A percentile compares a stretch with the other conserved stretches of the same genome.
These are phyloP conservation scores for Drosophila dunni DNA, from an alignment of 1,140 invertebrate genomes.

Conservation along the genomic window DNA sequence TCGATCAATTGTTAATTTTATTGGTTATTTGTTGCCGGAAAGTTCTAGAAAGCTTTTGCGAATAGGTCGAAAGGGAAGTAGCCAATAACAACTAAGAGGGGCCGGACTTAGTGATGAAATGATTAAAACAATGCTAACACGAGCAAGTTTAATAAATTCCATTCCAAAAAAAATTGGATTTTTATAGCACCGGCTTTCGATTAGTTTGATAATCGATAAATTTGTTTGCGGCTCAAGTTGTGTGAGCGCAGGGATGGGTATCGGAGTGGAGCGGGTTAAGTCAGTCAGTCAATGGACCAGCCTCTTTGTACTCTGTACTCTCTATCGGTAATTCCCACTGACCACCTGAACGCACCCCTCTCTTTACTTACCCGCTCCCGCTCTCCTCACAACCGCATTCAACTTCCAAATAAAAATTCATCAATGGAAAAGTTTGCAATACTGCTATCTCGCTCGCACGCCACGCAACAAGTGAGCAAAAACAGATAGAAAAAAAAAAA, in stretches of 20 bases:
- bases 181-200: background rate
- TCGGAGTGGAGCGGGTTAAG: background rate
- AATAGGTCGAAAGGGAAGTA: background rate
- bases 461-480: constrained; percentile 54
- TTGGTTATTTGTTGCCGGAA: constrained; percentile 38
- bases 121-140: background rate
- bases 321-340: too few species aligned
- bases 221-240: background rate
- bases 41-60: constrained; percentile 57
- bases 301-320: constrained; percentile 7
- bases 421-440: constrained; percentile 82
- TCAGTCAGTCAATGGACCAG: constrained; percentile 40
- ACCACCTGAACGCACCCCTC: background rate
- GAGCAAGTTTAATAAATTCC: background rate
- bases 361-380: background rate
- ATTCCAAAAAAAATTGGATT: constrained; percentile 12
- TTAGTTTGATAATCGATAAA: background rate
- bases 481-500: constrained; percentile 8
- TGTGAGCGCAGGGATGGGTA: background rate
- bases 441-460: constrained; percentile 54
- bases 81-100: background rate
- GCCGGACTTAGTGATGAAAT: background rate
- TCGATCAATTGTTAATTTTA: constrained; percentile 17
- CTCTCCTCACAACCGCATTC: background rate
- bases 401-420: constrained; percentile 55